Evolutionary conservation across 1,140 invertebrate genomes (phyloP), one percentile per base, ranked within the genome.

Genomic region (Lepidurus apus): DNA sequence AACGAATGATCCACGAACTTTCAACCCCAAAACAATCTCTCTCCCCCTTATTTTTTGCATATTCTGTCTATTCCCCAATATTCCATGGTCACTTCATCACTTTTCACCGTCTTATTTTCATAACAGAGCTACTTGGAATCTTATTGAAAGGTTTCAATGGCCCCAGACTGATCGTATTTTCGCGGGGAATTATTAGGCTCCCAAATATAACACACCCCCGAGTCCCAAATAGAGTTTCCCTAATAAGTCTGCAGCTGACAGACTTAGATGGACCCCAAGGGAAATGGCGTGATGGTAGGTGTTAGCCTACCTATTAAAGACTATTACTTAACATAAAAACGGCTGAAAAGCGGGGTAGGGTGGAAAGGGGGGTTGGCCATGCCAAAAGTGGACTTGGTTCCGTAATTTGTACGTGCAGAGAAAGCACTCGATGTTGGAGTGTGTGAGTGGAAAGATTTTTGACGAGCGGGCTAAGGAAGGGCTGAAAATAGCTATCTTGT

Each of bases 321-420:
- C 53, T 65, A 65, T 65, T 65, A 65, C 53, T 65, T 65, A 65
- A 65, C 53, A 65, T 65, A 65, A 65, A 65, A 65, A 65, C 53
- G 53, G 53, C 53, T 65, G 53, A 65, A 21, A 65, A 21, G 53
- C 17, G 13, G 53, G 9, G 6, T 5, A 13, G 53, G 21, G 53
- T 65, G 6, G 21, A 47, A 65, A 65, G 53, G 53, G 17, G 53
- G 53, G 17, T 21, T 65, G 53, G 34, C 34, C 34, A 1, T 65
- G 53, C 53, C 53, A 65, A 21, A 13, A 65, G 53, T 65, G 53
- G 21, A n/a, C 7, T n/a, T 13, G 53, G 53, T 65, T 13, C 53
- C 21, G 53, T 65, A 65, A 65, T 65, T n/a, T 65, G 53, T 65
- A 65, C 45, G 10, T 6, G 10, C 17, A 47, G 17, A 47, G 17